phyloP scores from a whole-genome alignment of 2,888 invertebrate species.

The Meganola albula region DNA sequence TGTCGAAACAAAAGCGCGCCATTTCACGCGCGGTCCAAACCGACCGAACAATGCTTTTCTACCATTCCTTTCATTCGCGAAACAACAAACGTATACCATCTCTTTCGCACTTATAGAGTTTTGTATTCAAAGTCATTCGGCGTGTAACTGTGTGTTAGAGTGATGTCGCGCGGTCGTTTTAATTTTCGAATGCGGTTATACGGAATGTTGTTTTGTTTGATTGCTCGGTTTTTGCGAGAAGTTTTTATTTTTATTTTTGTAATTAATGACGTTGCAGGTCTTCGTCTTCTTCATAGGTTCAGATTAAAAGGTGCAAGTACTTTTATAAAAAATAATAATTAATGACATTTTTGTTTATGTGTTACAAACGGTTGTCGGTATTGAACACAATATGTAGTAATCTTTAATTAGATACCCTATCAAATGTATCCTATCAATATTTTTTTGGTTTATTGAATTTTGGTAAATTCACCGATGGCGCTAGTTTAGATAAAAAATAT shows the following conservation, averaged over 20 bases:
- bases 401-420: too few relatives aligned
- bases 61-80: constrained; percentile 48
- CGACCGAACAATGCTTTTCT: constrained; percentile 67
- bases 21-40: constrained; percentile 74
- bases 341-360: too few relatives aligned
- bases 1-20: constrained; percentile 63
- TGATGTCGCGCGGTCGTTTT: constrained; percentile 65
- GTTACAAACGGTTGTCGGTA: too few relatives aligned
- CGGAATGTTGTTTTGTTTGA: constrained; percentile 57
- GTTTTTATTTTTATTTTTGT: constrained; percentile 16
- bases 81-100: constrained; percentile 50
- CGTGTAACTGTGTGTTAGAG: constrained; percentile 34
- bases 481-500: too few relatives aligned
- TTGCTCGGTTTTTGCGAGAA: constrained; percentile 39
- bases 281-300: too few relatives aligned
- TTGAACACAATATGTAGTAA: too few relatives aligned
- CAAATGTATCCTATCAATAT: too few relatives aligned
- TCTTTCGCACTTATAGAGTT: constrained; percentile 35
- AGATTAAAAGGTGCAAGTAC: not conserved
- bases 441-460: too few relatives aligned
- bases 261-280: constrained; percentile 27
- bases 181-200: constrained; percentile 71
- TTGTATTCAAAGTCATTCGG: constrained; percentile 50
- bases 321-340: too few relatives aligned
- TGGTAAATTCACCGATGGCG: too few relatives aligned